Base-by-base conservation (phyloP, 2,888 invertebrate genomes). In the Diarsia rubi region DNA sequence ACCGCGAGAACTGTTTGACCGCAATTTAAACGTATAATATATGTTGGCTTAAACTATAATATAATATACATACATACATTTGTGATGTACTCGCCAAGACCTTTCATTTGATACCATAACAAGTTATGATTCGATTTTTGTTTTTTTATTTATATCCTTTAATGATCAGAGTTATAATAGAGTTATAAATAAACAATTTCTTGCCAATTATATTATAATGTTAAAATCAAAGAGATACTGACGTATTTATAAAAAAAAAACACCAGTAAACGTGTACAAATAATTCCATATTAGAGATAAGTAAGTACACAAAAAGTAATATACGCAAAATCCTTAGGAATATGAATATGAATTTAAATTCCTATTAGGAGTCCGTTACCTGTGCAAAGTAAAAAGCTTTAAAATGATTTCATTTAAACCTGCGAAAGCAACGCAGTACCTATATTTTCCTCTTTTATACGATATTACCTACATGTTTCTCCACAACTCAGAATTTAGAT, bases 381-480 rank as follows among this genome's bases (percentile, higher is more conserved):
- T 59, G 44, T 11, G 65, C 65, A 63, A 72, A 66, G 59, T 60
- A 37, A 65, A 75, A 76, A 67, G 68, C 74, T 79, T 75, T 75
- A 62, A 72, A 65, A 75, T 73, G 24, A 70, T 75, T 68, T 73
- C 27, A 75, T 75, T 79, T 31, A 44, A 64, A 59, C 24, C 45
- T 73, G 73, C 24, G 68, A 69, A 68, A 67, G 59, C 54, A 27
- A 63, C 67, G 57, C 44, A 49, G 47, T 73, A n/a, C n/a, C n/a
- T n/a, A 69, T 68, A 66, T 70, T 74, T 78, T 71, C 31, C 31
- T 65, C 45, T 62, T 19, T 0, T 45, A 27, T 16, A 52, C 44
- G 3, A 37, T 57, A 81, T 81, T 59, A 68, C 64, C 63, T 69
- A 59, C 4, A 62, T 81, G 82, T 73, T 82, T 73, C 24, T 49